Evolutionary conservation across 2,113 vertebrate genomes (phyloP).

Genomic region (Grus americana): DNA sequence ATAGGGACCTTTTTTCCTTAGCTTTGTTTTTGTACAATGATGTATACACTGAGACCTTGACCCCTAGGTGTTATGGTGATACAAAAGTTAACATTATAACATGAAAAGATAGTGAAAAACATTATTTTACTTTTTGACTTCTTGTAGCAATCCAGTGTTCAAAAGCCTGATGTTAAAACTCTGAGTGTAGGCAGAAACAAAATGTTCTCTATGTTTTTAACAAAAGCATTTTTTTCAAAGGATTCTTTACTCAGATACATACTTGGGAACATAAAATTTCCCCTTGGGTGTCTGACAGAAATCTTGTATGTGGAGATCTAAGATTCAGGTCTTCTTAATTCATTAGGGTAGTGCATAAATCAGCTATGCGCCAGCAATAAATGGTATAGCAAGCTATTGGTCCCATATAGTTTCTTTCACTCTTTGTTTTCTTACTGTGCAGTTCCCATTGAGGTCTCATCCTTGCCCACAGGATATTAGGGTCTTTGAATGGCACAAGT

Average conservation of each 20-base stretch:
- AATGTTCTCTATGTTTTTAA: background rate
- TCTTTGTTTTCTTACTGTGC: background rate
- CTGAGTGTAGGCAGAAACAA: background rate
- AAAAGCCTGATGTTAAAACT: background rate
- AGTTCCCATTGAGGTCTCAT: background rate
- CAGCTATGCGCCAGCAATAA: background rate
- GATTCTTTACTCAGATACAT: background rate
- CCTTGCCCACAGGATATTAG: background rate
- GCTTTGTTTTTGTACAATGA: background rate
- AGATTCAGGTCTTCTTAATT: background rate
- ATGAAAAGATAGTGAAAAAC: background rate
- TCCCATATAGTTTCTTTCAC: background rate
- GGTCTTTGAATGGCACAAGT: background rate
- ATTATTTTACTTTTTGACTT: background rate
- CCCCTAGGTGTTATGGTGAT: accelerated
- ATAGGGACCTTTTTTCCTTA: background rate
- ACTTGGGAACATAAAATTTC: background rate
- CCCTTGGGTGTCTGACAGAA: background rate
- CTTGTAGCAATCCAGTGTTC: background rate
- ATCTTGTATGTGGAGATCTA: background rate
- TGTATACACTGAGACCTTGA: background rate
- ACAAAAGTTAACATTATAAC: background rate
- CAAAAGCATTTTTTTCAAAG: background rate
- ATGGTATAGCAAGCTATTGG: background rate
- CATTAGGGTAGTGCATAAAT: background rate